Percentiles rank a stretch among this genome's conserved stretches.
phyloP scores from a whole-genome alignment of 2,113 vertebrate species.

The Terrapene triunguis region DNA sequence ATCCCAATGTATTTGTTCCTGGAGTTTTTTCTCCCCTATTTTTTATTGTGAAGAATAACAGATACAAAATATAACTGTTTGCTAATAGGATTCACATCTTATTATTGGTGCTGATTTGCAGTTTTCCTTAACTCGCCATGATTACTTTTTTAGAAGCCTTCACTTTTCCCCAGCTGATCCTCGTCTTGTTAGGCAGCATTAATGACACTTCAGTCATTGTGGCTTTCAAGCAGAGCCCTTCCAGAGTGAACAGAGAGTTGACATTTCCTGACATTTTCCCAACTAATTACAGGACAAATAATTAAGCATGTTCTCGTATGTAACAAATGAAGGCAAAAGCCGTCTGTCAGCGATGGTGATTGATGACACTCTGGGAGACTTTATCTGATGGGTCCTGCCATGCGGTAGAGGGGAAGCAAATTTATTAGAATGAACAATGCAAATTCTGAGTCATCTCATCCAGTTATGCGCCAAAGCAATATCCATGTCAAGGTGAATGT shows the following conservation, averaged over 20 bases:
- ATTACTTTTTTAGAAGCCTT: conserved; percentile 94
- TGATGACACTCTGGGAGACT: conserved; percentile 99
- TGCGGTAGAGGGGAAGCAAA: conserved; percentile 93
- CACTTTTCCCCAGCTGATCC: conserved; percentile 92
- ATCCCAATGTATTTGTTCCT: conserved; percentile 52
- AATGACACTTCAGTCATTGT: conserved; percentile 99
- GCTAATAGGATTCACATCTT: conserved; percentile 94
- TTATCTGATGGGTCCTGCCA: conserved; percentile 99
- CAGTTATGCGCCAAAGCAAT: conserved; percentile 99
- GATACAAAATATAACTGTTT: conserved; percentile 87
- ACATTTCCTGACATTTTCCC: conserved; percentile 99
- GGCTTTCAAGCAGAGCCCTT: conserved; percentile 98
- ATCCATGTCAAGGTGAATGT: conserved; percentile 99
- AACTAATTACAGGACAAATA: conserved; percentile 99
- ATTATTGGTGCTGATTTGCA: conserved; percentile 88
- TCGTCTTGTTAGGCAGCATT: conserved; percentile 98
- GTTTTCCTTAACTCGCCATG: conserved; percentile 90
- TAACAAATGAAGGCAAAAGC: conserved; percentile 99
- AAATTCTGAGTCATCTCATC: conserved; percentile 99
- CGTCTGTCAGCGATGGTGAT: conserved; percentile 98
- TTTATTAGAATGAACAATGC: conserved; percentile 99
- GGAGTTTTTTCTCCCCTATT: conserved; percentile 73
- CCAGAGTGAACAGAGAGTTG: conserved; percentile 97
- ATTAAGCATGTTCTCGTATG: conserved; percentile 99
- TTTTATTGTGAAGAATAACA: conserved; percentile 74